Evolutionary conservation across 2,888 invertebrate genomes (phyloP).

Genomic region (Napeogenes inachia): DNA sequence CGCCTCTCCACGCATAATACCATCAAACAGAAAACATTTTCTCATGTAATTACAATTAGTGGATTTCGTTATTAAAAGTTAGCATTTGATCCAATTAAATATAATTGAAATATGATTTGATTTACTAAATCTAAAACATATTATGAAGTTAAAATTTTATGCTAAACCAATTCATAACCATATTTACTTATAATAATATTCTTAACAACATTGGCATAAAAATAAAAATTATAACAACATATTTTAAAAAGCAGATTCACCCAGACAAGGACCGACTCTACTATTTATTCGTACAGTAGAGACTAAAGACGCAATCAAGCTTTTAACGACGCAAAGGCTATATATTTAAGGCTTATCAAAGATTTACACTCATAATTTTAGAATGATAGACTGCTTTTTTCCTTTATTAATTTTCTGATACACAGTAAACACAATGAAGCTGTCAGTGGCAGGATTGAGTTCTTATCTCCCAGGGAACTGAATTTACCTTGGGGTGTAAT

Average conservation of each 20-base stretch:
- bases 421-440: conserved; percentile 40
- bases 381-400: conserved; percentile 22
- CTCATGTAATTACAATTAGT: conserved; percentile 18
- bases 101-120: conserved; percentile 1
- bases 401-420: conserved; percentile 26
- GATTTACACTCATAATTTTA: conserved; percentile 45
- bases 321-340: too few species aligned
- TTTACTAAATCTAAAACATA: not conserved
- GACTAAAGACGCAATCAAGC: too few species aligned
- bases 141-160: not conserved
- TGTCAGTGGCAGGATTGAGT: conserved; percentile 64
- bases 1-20: conserved; percentile 53
- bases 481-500: conserved; percentile 43
- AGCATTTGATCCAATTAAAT: conserved; percentile 6
- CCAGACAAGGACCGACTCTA: too few species aligned
- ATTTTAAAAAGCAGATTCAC: too few species aligned
- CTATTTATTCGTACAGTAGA: too few species aligned
- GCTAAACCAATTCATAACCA: not conserved
- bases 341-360: conserved; percentile 40
- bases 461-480: conserved; percentile 48
- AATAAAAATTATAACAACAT: too few species aligned
- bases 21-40: conserved; percentile 29
- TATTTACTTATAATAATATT: too few species aligned
- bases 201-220: too few species aligned
- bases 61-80: conserved; percentile 10